Percentiles rank a stretch among this genome's conserved stretches.
phyloP scores from a whole-genome alignment of 2,113 vertebrate species.

The Calonectris borealis region DNA sequence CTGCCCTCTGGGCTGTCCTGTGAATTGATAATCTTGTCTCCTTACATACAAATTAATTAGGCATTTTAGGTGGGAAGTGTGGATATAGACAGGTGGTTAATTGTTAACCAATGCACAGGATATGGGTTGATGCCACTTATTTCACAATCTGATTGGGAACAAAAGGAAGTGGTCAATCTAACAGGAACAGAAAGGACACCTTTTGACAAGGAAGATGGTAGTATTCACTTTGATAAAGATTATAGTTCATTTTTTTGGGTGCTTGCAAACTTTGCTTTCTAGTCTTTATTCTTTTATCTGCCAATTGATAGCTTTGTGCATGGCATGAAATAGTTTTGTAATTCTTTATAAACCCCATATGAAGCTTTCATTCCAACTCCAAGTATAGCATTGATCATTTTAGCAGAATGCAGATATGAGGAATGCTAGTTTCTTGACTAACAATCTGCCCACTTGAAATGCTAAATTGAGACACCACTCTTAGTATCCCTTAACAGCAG shows the following conservation, averaged over 20 bases:
- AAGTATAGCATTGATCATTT: neutral
- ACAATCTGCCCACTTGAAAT: neutral
- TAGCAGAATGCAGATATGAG: neutral
- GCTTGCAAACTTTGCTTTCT: neutral
- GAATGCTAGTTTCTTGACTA: neutral
- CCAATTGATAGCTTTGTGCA: neutral
- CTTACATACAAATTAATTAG: neutral
- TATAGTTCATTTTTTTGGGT: neutral
- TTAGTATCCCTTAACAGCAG: neutral
- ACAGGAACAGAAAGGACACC: neutral
- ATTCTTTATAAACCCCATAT: neutral
- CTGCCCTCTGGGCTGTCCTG: neutral
- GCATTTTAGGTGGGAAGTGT: neutral
- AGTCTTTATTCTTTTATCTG: neutral
- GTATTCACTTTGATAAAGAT: neutral
- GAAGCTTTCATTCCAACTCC: neutral
- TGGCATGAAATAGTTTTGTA: neutral
- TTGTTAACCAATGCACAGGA: neutral
- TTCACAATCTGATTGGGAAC: neutral
- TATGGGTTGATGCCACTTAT: neutral
- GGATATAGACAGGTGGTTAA: neutral
- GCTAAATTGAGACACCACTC: neutral
- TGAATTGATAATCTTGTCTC: neutral
- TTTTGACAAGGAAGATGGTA: neutral
- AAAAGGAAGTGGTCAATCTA: neutral